Percentiles rank a stretch among this genome's conserved stretches.
Evolutionary conservation across 2,113 vertebrate genomes (phyloP).

Genomic region (Sceloporus tristichus): DNA sequence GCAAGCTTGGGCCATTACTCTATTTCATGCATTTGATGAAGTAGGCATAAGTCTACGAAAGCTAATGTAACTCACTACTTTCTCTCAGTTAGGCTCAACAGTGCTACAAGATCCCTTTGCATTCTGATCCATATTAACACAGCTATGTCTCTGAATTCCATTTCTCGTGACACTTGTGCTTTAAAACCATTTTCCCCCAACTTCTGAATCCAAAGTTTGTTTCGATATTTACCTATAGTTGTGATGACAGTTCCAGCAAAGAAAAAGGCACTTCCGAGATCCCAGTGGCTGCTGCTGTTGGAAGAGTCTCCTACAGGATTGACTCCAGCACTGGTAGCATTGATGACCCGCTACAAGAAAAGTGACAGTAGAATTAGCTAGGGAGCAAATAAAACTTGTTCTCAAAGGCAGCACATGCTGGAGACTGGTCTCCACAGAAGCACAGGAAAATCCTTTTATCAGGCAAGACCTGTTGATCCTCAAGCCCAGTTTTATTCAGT

Average conservation of each 20-base stretch:
- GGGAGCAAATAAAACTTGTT: neutral
- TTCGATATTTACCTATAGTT: slow-evolving; percentile 91
- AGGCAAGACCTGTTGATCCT: neutral
- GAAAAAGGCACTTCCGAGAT: slow-evolving; percentile 97
- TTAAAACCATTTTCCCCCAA: too few species aligned
- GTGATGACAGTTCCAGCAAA: slow-evolving; percentile 99
- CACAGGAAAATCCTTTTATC: neutral
- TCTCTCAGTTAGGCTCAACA: too few species aligned
- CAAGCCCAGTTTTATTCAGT: neutral
- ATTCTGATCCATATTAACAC: too few species aligned
- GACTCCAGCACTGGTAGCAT: slow-evolving; percentile 92
- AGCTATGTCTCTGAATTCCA: too few species aligned
- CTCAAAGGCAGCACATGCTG: neutral
- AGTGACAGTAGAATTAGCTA: slow-evolving; percentile 46
- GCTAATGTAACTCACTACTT: too few species aligned
- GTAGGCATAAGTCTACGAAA: too few species aligned
- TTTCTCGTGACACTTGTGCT: too few species aligned
- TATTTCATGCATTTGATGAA: too few species aligned
- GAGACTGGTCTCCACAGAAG: neutral
- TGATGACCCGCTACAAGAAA: slow-evolving; percentile 87
- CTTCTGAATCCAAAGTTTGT: neutral
- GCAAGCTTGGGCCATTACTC: too few species aligned
- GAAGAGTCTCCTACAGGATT: slow-evolving; percentile 91
- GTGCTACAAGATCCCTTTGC: too few species aligned
- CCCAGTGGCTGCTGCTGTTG: slow-evolving; percentile 94